A percentile compares a stretch with the other conserved stretches of the same genome.
Conservation (phyloP, 2,113 vertebrate species). For the Corydoras maculifer region DNA sequence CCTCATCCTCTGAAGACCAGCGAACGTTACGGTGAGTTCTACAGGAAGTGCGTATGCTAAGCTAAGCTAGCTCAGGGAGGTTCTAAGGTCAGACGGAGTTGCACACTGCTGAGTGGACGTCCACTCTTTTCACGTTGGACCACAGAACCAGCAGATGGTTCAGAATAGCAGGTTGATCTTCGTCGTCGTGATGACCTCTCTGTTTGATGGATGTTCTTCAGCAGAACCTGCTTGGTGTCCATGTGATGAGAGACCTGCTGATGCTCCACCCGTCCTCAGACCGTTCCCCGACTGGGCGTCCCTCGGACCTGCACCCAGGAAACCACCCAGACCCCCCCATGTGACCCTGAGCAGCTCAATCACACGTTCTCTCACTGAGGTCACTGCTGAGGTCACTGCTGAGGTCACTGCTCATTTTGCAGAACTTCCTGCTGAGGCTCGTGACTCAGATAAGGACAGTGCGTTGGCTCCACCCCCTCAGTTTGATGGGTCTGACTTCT, state of each 20-base stretch:
- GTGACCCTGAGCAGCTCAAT: slow-evolving; percentile 60
- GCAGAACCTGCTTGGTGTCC: slow-evolving; percentile 37
- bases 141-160: too few relatives aligned
- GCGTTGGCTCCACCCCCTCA: slow-evolving; percentile 25
- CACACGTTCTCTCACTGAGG: background rate
- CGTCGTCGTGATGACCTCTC: too few relatives aligned
- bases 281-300: slow-evolving; percentile 60
- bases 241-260: slow-evolving; percentile 11
- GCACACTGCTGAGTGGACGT: too few relatives aligned
- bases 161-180: too few relatives aligned
- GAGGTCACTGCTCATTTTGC: slow-evolving; percentile 14
- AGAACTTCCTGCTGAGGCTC: background rate
- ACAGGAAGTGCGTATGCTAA: too few relatives aligned
- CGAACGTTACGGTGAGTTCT: too few relatives aligned
- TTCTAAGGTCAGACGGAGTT: too few relatives aligned
- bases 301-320: slow-evolving; percentile 66
- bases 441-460: background rate
- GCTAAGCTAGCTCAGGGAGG: too few relatives aligned
- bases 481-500: slow-evolving; percentile 52
- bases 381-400: background rate
- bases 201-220: background rate
- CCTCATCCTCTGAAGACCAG: too few relatives aligned
- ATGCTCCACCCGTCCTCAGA: slow-evolving; percentile 52
- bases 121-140: too few relatives aligned
- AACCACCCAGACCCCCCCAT: slow-evolving; percentile 70